A percentile compares a stretch with the other conserved stretches of the same genome.
Conservation (phyloP, 2,888 invertebrate species). For the Falcaria lacertinaria region DNA sequence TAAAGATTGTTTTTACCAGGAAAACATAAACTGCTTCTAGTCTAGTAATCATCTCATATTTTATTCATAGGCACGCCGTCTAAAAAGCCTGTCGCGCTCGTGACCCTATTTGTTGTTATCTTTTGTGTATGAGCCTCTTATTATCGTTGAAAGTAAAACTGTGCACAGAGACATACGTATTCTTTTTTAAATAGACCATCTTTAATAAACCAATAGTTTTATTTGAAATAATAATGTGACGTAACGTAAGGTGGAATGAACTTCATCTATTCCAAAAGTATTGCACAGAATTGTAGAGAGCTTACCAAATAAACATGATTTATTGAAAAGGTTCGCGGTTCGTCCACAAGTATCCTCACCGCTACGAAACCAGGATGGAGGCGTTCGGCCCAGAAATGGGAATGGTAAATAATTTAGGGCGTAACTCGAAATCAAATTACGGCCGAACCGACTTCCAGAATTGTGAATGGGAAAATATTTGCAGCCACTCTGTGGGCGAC, state of each 20-base stretch:
- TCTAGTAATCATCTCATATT: constrained; percentile 18
- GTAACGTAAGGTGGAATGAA: neutral
- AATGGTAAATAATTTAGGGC: constrained; percentile 41
- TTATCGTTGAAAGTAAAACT: too few relatives aligned
- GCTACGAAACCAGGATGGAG: constrained; percentile 11
- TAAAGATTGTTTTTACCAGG: neutral
- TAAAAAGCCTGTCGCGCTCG: constrained; percentile 7
- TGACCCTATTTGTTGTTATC: neutral
- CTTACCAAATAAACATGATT: constrained; percentile 1
- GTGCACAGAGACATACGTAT: too few relatives aligned
- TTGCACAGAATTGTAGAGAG: neutral
- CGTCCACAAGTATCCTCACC: constrained; percentile 8
- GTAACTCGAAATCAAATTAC: constrained; percentile 42
- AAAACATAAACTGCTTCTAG: constrained; percentile 10
- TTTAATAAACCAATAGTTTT: too few relatives aligned
- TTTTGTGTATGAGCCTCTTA: neutral
- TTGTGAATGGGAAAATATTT: constrained; percentile 48
- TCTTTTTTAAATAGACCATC: too few relatives aligned
- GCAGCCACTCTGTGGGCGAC: constrained; percentile 45
- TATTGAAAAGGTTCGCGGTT: neutral
- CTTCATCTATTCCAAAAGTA: neutral
- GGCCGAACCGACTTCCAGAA: constrained; percentile 22
- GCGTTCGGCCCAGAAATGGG: constrained; percentile 21
- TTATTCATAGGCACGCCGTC: constrained; percentile 14
- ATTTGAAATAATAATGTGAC: neutral